Percentiles rank a stretch among this genome's conserved stretches.
Evolutionary conservation across 2,888 invertebrate genomes (phyloP).

Genomic region (Yponomeuta sedellus): DNA sequence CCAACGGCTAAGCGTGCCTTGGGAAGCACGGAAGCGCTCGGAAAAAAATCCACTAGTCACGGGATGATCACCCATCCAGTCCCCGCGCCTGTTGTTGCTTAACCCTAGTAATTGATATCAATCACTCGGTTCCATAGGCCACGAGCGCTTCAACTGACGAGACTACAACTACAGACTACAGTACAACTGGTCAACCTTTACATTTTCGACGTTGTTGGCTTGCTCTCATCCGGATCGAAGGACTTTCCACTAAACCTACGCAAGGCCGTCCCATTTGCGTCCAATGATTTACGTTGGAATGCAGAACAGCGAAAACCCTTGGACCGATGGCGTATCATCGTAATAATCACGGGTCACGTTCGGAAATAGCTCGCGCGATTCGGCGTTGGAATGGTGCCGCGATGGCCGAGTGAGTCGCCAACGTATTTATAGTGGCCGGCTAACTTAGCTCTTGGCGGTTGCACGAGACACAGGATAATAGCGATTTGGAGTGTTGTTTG

Average conservation of each 20-base stretch:
- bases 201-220: too few relatives aligned
- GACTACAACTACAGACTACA: too few relatives aligned
- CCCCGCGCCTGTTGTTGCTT: too few relatives aligned
- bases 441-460: conserved; percentile 1
- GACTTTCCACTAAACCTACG: background rate
- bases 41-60: too few relatives aligned
- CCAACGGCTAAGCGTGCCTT: too few relatives aligned
- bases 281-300: background rate
- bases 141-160: too few relatives aligned
- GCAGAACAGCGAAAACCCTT: background rate
- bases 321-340: conserved; percentile 19
- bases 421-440: conserved; percentile 47
- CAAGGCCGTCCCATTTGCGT: background rate
- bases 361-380: conserved; percentile 20
- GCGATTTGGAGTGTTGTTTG: background rate
- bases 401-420: conserved; percentile 47
- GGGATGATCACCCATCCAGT: too few relatives aligned
- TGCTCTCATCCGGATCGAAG: too few relatives aligned
- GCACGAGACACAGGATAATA: background rate
- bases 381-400: conserved; percentile 53
- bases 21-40: too few relatives aligned
- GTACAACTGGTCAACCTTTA: too few relatives aligned
- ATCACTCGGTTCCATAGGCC: too few relatives aligned
- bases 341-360: conserved; percentile 10
- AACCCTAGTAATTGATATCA: too few relatives aligned